Evolutionary conservation across 2,113 vertebrate species (phyloP).

Genomic region (Hippocampus barbouri): DNA sequence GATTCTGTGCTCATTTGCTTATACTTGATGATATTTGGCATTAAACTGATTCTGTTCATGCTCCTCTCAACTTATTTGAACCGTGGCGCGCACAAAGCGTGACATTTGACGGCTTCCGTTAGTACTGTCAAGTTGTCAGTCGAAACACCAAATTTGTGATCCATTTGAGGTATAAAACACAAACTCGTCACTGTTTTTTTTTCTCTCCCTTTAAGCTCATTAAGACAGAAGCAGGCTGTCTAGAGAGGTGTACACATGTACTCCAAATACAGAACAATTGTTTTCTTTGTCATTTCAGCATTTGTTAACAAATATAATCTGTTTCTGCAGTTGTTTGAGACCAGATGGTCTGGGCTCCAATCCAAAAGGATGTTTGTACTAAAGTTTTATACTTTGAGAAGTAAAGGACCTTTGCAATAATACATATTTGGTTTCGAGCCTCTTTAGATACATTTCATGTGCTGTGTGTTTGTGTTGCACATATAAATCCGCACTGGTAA

Average conservation of each 20-base stretch:
- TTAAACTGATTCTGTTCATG: neutral
- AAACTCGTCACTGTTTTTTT: neutral
- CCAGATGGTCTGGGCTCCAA: neutral
- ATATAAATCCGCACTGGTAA: too few relatives aligned
- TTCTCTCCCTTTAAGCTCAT: neutral
- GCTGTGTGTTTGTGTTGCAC: too few relatives aligned
- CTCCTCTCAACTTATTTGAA: neutral
- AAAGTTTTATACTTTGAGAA: constrained; percentile 52
- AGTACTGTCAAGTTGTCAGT: neutral
- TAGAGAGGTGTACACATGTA: neutral
- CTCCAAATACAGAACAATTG: neutral
- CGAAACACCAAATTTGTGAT: neutral
- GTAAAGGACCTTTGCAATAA: constrained; percentile 56
- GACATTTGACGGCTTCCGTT: neutral
- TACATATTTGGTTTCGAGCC: constrained; percentile 14
- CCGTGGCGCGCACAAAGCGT: neutral
- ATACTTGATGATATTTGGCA: neutral
- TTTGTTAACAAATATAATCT: constrained; percentile 16
- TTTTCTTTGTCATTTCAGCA: constrained; percentile 33
- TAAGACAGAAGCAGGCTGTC: neutral
- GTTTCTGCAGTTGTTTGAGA: neutral
- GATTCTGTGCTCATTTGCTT: neutral
- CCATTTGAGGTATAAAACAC: neutral
- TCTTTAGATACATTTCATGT: too few relatives aligned
- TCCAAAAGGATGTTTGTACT: constrained; percentile 36